These are phyloP conservation scores for Bombus huntii DNA, from an alignment of 1,140 invertebrate genomes.

Conservation along the genomic window DNA sequence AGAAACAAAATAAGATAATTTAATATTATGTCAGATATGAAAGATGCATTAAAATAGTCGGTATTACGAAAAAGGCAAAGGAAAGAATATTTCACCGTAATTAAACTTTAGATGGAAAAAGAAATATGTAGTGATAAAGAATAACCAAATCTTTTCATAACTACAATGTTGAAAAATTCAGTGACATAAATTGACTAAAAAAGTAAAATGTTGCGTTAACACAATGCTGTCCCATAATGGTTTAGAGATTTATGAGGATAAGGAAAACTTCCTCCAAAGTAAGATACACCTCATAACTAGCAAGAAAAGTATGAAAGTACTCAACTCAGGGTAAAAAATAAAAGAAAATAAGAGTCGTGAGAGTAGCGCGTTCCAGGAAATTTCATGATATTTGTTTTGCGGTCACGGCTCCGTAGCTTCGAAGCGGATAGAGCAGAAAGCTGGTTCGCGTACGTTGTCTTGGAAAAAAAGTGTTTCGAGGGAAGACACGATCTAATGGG, in stretches of 20 bases:
- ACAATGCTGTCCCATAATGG: neutral
- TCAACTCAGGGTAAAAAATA: slow-evolving; percentile 33
- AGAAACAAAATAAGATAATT: too few species aligned
- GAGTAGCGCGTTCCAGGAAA: slow-evolving; percentile 63
- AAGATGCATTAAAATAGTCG: too few species aligned
- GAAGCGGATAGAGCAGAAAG: slow-evolving; percentile 45
- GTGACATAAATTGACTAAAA: too few species aligned
- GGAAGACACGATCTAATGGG: slow-evolving; percentile 55
- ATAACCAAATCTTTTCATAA: too few species aligned
- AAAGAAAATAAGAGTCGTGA: slow-evolving; percentile 31
- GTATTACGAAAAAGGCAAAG: too few species aligned
- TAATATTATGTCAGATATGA: too few species aligned
- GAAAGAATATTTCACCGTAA: too few species aligned
- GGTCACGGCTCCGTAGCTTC: slow-evolving; percentile 58
- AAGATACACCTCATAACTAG: neutral
- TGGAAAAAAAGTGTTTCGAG: slow-evolving; percentile 58
- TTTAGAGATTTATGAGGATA: neutral
- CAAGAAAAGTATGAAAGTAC: slow-evolving; percentile 53
- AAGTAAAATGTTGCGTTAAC: too few species aligned
- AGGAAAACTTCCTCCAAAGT: neutral
- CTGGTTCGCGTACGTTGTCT: slow-evolving; percentile 22
- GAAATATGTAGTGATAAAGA: too few species aligned
- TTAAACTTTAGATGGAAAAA: too few species aligned
- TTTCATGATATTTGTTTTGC: slow-evolving; percentile 67
- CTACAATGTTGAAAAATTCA: too few species aligned